Base-by-base conservation (phyloP, 2,888 invertebrate species). In the Pinctada fucata region DNA sequence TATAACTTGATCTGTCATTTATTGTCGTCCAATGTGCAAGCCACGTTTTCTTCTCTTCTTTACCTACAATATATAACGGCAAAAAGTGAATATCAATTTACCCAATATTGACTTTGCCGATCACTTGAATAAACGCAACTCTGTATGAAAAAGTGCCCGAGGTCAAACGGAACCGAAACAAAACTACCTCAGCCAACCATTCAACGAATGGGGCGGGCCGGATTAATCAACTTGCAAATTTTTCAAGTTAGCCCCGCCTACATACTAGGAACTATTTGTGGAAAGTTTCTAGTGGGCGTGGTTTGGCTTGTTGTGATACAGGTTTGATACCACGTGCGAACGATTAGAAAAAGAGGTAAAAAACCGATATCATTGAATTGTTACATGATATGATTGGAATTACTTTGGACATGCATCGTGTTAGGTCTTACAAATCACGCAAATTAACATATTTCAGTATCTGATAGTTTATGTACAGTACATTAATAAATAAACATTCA, bases 31-130 rank as follows among this genome's bases (percentile, higher is more conserved):
- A 31, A 31, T 31, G 31, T 31, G 31, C 31, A 31, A 31, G 31
- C 31, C 31, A 31, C 31, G 31, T 31, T 31, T 31, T 49, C 58
- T n/a, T 47, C 50, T 73, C 64, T 31, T n/a, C 52, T 50, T 47
- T 72, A 52, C 72, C n/a, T 70, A 70, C 49, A 31, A 52, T 52
- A 72, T 52, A 72, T 52, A 58, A 52, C 52, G 72, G 52, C 58
- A 58, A 58, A 58, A 58, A 58, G 52, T 52, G 72, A 72, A 72
- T 72, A 72, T 72, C 72, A 72, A 72, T 72, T 72, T 72, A 58
- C 72, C 50, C 72, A 49, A 50, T 72, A 52, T 72, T 72, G 72
- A 72, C 72, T 72, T 72, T 52, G 58, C 8, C 58, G 58, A 58
- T 58, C 58, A 58, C 58, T 58, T 58, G 58, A 58, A 58, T 58